Evolutionary conservation across 2,113 vertebrate species (phyloP), one percentile per base, ranked within the genome.

Genomic region (Hoplias malabaricus): DNA sequence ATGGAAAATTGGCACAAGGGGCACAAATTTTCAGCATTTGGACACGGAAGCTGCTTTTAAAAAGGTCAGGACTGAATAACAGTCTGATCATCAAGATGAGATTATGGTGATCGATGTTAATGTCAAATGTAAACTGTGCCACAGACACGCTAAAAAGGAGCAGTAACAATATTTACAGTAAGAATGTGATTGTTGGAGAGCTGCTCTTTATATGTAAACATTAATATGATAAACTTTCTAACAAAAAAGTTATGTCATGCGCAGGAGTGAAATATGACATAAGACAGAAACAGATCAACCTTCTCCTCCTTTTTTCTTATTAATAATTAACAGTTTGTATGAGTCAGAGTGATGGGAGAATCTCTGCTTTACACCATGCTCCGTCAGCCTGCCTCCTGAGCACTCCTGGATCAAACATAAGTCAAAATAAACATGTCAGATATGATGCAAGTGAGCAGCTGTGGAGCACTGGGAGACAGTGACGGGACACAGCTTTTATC

Each of bases 261-360:
- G 33, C 33, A 19, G 56, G 43, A 53, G 50, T n/a, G 43, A 34
- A 67, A 73, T 57, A n/a, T 70, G 27, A 67, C 9, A 31, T 68
- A 42, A 48, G 43, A 53, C 31, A 79, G 34, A 54, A 29, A 75
- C 19, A 70, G 12, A 62, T 57, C 42, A 36, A 36, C 23, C 12
- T 29, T 10, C n/a, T 70, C 12, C 72, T 36, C 59, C 43, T 75
- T 38, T 72, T 66, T 67, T 65, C 68, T 46, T 38, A 67, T 79
- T 50, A 46, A 72, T 75, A 68, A 74, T 74, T 61, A 36, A 71
- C 66, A 56, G 57, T 38, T 69, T 70, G 46, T 54, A 72, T 43
- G 61, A 76, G 53, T 80, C 73, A 29, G 61, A 48, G 46, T 75
- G 38, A 70, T 75, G 34, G 69, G 9, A 23, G 46, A 48, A 40